phyloP scores from a whole-genome alignment of 2,888 invertebrate species.

The Oscheius sp. region DNA sequence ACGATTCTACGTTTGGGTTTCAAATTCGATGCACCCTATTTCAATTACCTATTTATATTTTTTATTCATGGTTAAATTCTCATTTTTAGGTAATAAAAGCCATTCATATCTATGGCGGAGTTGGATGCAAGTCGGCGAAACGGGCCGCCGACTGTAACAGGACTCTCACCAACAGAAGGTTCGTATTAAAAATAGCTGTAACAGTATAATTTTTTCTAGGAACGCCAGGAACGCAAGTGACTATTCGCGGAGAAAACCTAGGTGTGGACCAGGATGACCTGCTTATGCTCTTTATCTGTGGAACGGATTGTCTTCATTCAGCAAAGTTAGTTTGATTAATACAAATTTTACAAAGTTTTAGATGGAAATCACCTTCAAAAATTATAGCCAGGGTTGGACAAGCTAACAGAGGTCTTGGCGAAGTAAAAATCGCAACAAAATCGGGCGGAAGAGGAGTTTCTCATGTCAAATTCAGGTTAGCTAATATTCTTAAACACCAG shows the following conservation, averaged over 20 bases:
- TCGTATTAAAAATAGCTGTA: background rate
- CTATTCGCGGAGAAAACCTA: conserved; percentile 86
- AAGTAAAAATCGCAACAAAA: conserved; percentile 82
- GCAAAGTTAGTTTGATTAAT: conserved; percentile 73
- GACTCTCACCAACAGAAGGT: conserved; percentile 97
- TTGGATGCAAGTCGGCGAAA: background rate
- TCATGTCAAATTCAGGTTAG: conserved; percentile 77
- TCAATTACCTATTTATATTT: background rate
- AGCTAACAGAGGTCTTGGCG: conserved; percentile 84
- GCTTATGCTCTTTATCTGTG: conserved; percentile 84
- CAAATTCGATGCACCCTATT: background rate
- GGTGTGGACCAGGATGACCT: conserved; percentile 86
- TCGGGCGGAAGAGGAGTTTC: conserved; percentile 87
- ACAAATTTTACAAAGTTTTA: conserved; percentile 70
- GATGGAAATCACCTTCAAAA: conserved; percentile 97
- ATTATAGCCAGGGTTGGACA: conserved; percentile 93
- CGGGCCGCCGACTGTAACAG: conserved; percentile 78
- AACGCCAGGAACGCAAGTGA: conserved; percentile 49
- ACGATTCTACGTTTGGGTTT: background rate
- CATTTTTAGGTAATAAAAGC: background rate
- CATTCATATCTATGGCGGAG: background rate
- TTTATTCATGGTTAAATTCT: background rate
- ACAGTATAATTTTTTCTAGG: conserved; percentile 31
- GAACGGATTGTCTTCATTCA: conserved; percentile 89
- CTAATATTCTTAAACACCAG: too few species aligned